Base-by-base conservation (phyloP, 2,888 invertebrate genomes). In the Lasioglossum oenotherae region DNA sequence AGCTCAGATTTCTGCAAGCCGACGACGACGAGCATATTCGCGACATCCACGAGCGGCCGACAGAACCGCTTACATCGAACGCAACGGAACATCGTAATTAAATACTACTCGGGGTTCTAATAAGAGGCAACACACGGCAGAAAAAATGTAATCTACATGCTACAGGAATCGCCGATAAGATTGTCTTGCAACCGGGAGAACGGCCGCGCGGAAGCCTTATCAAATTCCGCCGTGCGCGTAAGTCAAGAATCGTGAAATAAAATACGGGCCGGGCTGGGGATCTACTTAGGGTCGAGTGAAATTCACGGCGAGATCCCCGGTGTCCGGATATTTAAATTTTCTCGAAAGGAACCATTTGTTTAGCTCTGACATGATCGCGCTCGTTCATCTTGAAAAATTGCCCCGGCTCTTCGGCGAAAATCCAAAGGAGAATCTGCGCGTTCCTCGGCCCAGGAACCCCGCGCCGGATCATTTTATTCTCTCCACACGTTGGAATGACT, bases 121-220 rank as follows among this genome's bases (percentile, higher is more conserved):
- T 38, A 75, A 57, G 46, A 79, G 31, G 60, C 71, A 77, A 78
- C 76, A 75, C 73, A 8, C 77, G 77, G 81, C 77, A 31, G 64
- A 41, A 41, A 44, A 41, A n/a, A 41, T 44, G 12, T 38, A 53
- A 74, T 77, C 49, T 77, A 74, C n/a, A 72, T 60, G 14, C 46
- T 44, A 74, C 67, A 64, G 49, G 69, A 72, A 49, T 73, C 64
- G 75, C 16, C 57, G 76, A 81, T 78, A 81, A 87, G 87, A 83
- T 87, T 84, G 87, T 84, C 80, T 79, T 64, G 38, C 35, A 57
- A 49, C 38, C 75, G 69, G 74, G 14, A 31, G 64, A 77, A 76
- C 49, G 44, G 49, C 72, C 75, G 23, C 38, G 80, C 14, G 76
- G 72, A 76, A 76, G 69, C 67, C 46, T 74, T 71, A 71, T 87